A percentile compares a stretch with the other conserved stretches of the same genome.
Conservation (phyloP, 2,113 vertebrate genomes). For the Ophthalmolycus amberensis region DNA sequence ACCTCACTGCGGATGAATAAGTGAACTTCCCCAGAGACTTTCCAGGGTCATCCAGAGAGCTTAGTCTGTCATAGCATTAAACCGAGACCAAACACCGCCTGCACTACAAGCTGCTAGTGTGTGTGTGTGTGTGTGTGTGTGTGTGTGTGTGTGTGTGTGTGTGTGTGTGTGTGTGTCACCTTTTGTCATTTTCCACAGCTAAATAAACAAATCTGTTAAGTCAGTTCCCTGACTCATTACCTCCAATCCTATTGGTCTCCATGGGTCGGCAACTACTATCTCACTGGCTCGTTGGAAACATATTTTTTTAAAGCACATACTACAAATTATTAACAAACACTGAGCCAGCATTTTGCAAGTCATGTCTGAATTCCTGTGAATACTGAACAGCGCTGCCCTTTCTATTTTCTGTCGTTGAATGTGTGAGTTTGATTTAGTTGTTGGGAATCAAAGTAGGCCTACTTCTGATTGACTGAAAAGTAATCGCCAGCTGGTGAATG, state of each 20-base stretch:
- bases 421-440: constrained; percentile 23
- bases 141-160: background rate
- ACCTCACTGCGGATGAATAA: constrained; percentile 50
- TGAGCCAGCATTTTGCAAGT: constrained; percentile 37
- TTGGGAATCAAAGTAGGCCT: background rate
- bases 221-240: constrained; percentile 63
- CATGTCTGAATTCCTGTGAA: constrained; percentile 38
- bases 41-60: constrained; percentile 66
- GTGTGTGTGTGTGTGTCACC: background rate
- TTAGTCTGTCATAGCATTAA: constrained; percentile 40
- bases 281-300: constrained; percentile 36
- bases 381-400: constrained; percentile 32
- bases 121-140: background rate
- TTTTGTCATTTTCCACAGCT: constrained; percentile 42
- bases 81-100: constrained; percentile 40
- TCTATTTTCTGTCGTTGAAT: constrained; percentile 4
- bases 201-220: constrained; percentile 64
- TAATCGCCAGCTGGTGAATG: constrained; percentile 5
- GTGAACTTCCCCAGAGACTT: constrained; percentile 47
- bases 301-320: constrained; percentile 18
- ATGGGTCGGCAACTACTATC: constrained; percentile 52
- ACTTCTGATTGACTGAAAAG: constrained; percentile 17
- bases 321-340: constrained; percentile 46
- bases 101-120: constrained; percentile 28
- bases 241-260: constrained; percentile 53